These are phyloP conservation scores for Crocodylus rhombifer DNA, from an alignment of 2,797 vertebrate species.

Conservation along the genomic window DNA sequence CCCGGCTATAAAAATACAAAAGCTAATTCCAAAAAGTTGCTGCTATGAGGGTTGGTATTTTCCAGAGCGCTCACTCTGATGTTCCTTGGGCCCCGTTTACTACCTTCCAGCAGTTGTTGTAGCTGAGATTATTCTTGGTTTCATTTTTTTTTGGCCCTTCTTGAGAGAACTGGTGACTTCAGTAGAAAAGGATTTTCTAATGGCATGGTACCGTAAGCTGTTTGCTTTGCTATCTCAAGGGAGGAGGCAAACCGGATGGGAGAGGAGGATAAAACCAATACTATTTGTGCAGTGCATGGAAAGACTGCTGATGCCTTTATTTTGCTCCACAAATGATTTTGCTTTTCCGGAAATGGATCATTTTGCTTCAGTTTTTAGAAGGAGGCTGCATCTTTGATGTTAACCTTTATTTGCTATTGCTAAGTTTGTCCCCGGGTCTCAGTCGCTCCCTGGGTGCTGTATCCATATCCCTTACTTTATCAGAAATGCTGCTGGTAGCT, in stretches of 20 bases:
- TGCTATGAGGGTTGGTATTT: fast-evolving
- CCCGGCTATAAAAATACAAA: fast-evolving
- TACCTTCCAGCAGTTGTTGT: background rate
- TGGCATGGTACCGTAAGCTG: background rate
- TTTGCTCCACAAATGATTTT: conserved; percentile 11
- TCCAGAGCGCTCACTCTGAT: fast-evolving
- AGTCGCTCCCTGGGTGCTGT: background rate
- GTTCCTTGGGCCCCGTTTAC: background rate
- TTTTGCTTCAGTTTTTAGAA: background rate
- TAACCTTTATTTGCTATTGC: background rate
- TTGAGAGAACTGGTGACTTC: fast-evolving
- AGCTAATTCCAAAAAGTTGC: background rate
- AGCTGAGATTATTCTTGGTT: background rate
- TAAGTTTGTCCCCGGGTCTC: background rate
- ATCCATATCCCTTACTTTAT: background rate
- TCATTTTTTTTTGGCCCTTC: background rate
- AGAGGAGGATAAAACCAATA: background rate
- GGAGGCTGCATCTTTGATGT: background rate
- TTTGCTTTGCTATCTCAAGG: background rate
- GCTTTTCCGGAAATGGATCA: background rate
- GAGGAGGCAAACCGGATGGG: background rate
- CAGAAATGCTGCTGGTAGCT: background rate
- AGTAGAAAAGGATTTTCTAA: background rate
- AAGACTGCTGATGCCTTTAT: background rate
- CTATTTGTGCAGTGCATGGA: background rate